Percentiles rank a stretch among this genome's conserved stretches.
phyloP scores from a whole-genome alignment of 2,888 invertebrate genomes.

The Lamellibrachia columna region DNA sequence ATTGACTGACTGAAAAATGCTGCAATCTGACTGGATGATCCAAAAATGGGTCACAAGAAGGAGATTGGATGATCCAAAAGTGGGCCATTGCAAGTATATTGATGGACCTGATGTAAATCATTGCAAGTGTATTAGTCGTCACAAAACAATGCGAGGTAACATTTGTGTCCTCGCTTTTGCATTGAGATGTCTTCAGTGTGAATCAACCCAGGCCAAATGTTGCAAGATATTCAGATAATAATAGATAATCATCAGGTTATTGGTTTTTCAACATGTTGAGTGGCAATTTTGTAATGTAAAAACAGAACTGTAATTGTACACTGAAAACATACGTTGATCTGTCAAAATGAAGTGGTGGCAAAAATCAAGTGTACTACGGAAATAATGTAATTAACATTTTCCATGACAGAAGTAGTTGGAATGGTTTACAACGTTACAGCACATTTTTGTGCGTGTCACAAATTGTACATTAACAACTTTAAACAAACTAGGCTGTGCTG shows the following conservation, averaged over 20 bases:
- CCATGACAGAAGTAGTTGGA: background rate
- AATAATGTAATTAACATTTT: background rate
- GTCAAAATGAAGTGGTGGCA: no score
- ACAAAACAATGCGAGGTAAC: no score
- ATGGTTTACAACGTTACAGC: background rate
- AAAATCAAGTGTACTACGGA: no score
- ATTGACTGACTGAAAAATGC: no score
- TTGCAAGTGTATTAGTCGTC: no score
- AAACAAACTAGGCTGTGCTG: background rate
- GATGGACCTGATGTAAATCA: no score
- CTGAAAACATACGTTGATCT: no score
- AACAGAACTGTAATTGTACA: background rate
- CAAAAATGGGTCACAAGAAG: no score
- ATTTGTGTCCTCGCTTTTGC: background rate
- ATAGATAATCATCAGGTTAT: background rate
- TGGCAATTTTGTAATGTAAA: background rate
- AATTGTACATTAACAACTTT: background rate
- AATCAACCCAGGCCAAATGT: conserved; percentile 1
- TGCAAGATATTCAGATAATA: background rate
- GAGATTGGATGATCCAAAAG: no score
- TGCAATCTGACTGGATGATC: no score
- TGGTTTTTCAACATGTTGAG: background rate
- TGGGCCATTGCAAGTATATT: no score
- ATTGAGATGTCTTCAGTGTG: background rate
- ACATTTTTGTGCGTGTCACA: background rate